A percentile compares a stretch with the other conserved stretches of the same genome.
These are phyloP conservation scores for Okapia johnstoni DNA, from an alignment of 2,113 vertebrate species.

Conservation along the genomic window DNA sequence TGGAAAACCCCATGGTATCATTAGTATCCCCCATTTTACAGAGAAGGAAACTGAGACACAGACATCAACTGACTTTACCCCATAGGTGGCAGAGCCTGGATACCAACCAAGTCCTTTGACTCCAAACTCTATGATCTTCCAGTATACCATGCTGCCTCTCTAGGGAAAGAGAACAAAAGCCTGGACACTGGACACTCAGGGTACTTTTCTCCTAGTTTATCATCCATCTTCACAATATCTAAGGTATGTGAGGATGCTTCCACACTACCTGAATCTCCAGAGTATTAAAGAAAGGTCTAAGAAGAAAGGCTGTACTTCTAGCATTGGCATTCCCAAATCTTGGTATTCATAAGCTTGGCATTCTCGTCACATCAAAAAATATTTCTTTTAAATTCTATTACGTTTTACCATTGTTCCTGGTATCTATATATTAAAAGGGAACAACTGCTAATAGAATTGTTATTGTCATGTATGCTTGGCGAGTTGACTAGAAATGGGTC, in stretches of 20 bases:
- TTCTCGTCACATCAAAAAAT: not conserved
- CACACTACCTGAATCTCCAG: not conserved
- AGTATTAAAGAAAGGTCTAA: not conserved
- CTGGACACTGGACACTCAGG: not conserved
- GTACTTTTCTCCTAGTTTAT: not conserved
- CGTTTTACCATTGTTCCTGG: not conserved
- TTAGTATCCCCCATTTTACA: not conserved
- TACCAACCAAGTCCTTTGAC: not conserved
- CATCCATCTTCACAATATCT: not conserved
- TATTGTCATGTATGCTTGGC: not conserved
- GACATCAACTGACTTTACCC: not conserved
- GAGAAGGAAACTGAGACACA: not conserved
- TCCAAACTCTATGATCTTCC: not conserved
- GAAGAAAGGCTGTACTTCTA: not conserved
- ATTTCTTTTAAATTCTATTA: not conserved
- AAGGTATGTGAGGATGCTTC: not conserved
- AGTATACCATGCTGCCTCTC: not conserved
- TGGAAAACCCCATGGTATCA: not conserved
- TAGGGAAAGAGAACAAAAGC: not conserved
- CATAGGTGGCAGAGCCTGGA: not conserved
- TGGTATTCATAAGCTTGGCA: not conserved
- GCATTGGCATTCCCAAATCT: not conserved
- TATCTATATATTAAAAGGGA: not conserved
- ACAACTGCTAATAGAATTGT: not conserved
- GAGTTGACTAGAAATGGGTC: not conserved